Evolutionary conservation across 2,113 vertebrate genomes (phyloP).

Genomic region (Petromus typicus): DNA sequence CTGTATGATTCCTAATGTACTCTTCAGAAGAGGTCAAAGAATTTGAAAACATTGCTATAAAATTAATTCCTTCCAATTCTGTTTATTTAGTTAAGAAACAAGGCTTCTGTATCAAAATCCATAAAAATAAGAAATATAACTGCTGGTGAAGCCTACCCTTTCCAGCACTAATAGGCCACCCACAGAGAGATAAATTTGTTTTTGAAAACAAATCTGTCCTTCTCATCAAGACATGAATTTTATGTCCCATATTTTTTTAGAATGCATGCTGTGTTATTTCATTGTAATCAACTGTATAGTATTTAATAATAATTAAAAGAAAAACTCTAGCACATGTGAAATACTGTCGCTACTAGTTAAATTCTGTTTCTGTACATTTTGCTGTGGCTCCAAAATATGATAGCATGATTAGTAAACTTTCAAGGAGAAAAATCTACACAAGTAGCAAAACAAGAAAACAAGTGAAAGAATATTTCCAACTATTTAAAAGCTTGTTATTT

Average conservation of each 20-base stretch:
- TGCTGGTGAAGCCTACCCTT: background rate
- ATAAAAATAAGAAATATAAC: background rate
- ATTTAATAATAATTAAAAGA: background rate
- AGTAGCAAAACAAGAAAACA: slow-evolving; percentile 10
- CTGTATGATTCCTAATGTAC: background rate
- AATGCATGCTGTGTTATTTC: background rate
- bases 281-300: background rate
- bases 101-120: background rate
- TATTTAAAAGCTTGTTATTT: background rate
- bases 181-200: background rate
- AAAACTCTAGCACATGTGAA: background rate
- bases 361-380: background rate
- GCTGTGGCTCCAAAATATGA: background rate
- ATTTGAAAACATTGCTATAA: background rate
- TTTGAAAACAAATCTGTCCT: background rate
- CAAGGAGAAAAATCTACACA: background rate
- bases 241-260: background rate
- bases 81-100: background rate
- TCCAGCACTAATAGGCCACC: background rate
- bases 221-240: background rate
- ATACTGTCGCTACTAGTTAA: background rate
- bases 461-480: background rate
- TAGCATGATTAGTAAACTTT: background rate
- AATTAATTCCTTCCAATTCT: background rate
- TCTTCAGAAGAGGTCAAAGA: background rate